These are phyloP conservation scores for Tragelaphus eurycerus DNA, from an alignment of 2,797 vertebrate genomes.

Conservation along the genomic window DNA sequence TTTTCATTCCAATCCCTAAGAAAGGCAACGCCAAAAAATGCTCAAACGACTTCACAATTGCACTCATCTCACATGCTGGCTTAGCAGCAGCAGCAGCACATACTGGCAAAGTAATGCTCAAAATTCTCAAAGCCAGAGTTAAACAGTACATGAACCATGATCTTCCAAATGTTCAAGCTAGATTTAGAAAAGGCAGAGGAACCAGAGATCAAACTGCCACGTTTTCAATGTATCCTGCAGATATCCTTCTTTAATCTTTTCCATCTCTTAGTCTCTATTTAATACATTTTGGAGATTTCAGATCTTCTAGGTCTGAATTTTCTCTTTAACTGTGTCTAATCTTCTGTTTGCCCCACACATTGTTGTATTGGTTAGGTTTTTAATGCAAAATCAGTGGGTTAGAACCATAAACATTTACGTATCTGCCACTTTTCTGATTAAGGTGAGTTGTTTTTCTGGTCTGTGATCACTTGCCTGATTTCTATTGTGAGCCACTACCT, in stretches of 20 bases:
- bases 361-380: not conserved
- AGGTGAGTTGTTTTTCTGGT: not conserved
- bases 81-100: not conserved
- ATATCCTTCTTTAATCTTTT: not conserved
- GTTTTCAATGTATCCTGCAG: not conserved
- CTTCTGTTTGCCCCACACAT: not conserved
- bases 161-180: not conserved
- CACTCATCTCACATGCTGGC: not conserved
- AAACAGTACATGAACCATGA: not conserved
- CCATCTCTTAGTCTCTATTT: not conserved
- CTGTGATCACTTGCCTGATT: not conserved
- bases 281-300: not conserved
- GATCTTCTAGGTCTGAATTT: not conserved
- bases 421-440: not conserved
- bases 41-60: not conserved
- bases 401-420: not conserved
- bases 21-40: not conserved
- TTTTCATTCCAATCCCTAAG: not conserved
- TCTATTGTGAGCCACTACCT: not conserved
- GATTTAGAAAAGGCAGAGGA: not conserved
- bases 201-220: not conserved
- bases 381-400: not conserved
- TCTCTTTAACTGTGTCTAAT: not conserved
- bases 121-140: not conserved
- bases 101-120: not conserved